Base-by-base conservation (phyloP, 2,888 invertebrate genomes). In the Antheraea assamensis region DNA sequence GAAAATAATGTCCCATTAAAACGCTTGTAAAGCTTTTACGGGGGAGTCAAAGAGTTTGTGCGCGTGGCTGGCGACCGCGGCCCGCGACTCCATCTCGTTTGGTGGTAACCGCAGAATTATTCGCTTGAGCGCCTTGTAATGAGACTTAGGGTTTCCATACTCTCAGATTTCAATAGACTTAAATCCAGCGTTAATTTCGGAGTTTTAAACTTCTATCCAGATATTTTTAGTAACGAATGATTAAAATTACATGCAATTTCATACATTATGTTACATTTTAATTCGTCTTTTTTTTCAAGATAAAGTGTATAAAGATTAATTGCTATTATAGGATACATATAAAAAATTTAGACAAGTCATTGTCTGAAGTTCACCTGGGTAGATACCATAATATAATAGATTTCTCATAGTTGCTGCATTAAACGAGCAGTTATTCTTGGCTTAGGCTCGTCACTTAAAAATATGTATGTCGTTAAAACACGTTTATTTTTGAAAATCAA, bases 51-150 rank as follows among this genome's bases (percentile, higher is more conserved):
- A 85, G 82, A 80, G 72, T 76, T 73, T 77, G 79, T 74, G 81
- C 80, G 76, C 87, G 89, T 89, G 88, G 88, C 87, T 84, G 83
- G 80, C 78, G 82, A 86, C 85, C 87, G 82, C 87, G 83, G 82
- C 81, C 75, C 78, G 81, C 80, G 85, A 86, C 85, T 87, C 82
- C 87, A 85, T 85, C 88, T 87, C 89, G 87, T 88, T 87, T 86
- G 86, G 84, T 86, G 85, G 85, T 82, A 85, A 93, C 94, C 94
- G 85, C 94, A 93, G 83, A 85, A 92, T 93, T 91, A 93, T 88
- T 85, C 92, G 92, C 92, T 89, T 89, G 92, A 89, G 89, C 90
- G 92, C 88, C 87, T 86, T 85, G 88, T 89, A 88, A 90, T 90
- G 87, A 89, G 88, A 82, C 81, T 74, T 81, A 83, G 81, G 79